A percentile compares a stretch with the other conserved stretches of the same genome.
These are phyloP conservation scores for Archips crataeganus DNA, from an alignment of 2,888 invertebrate species.

Conservation along the genomic window DNA sequence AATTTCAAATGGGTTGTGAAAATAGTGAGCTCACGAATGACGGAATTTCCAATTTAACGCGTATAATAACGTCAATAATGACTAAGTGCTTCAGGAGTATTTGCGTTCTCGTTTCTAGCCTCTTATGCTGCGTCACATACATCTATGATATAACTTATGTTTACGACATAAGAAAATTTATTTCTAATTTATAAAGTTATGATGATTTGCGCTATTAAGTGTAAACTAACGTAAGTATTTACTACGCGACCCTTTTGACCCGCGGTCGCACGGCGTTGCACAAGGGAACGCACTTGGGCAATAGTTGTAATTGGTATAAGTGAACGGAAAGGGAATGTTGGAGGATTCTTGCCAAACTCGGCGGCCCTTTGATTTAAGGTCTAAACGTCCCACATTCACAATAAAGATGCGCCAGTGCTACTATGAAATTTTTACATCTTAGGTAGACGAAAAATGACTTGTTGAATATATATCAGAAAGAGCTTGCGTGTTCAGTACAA, in stretches of 20 bases:
- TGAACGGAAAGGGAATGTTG: constrained; percentile 25
- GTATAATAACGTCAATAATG: constrained; percentile 8
- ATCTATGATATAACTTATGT: constrained; percentile 3
- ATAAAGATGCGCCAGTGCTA: not conserved
- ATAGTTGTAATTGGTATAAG: constrained; percentile 35
- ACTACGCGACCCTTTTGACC: constrained; percentile 29
- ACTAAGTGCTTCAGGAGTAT: constrained; percentile 1
- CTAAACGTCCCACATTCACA: not conserved
- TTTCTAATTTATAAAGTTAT: constrained; percentile 12
- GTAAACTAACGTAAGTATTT: constrained; percentile 1
- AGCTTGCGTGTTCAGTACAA: too few relatives aligned
- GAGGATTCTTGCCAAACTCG: constrained; percentile 9
- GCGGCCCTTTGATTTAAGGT: constrained; percentile 3
- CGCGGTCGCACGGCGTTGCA: constrained; percentile 26
- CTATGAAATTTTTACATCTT: not conserved
- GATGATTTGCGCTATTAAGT: constrained; percentile 20
- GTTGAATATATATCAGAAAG: too few relatives aligned
- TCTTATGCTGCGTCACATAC: constrained; percentile 14
- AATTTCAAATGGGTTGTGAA: not conserved
- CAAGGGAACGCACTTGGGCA: constrained; percentile 38
- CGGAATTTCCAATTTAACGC: constrained; percentile 9
- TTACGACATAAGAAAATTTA: not conserved
- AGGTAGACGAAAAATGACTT: too few relatives aligned
- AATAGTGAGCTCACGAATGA: not conserved
- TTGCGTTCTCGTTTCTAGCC: not conserved